Evolutionary conservation across 2,113 vertebrate species (phyloP).

Genomic region (Galeopterus variegatus): DNA sequence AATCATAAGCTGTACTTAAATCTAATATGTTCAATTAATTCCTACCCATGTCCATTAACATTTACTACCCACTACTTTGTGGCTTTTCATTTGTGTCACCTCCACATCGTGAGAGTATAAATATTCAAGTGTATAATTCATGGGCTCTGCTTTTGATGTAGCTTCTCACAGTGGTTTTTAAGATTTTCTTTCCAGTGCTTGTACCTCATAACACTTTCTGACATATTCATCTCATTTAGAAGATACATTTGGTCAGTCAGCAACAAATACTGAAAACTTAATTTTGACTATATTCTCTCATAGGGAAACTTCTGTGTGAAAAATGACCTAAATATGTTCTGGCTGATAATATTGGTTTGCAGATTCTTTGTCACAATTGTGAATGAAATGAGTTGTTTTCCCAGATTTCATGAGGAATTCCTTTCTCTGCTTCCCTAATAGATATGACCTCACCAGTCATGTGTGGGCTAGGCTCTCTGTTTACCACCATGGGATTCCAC

Average conservation of each 20-base stretch:
- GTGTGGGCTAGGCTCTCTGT: background rate
- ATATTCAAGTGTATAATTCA: constrained; percentile 11
- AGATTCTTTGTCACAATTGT: constrained; percentile 24
- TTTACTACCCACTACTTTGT: background rate
- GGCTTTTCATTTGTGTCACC: constrained; percentile 4
- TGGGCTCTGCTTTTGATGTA: constrained; percentile 17
- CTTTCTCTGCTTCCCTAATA: background rate
- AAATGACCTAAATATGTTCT: background rate
- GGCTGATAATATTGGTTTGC: constrained; percentile 10
- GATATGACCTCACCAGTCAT: background rate
- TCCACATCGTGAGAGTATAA: background rate
- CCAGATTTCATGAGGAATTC: background rate
- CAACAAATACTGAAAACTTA: constrained; percentile 51
- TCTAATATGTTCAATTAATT: constrained; percentile 43
- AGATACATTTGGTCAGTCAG: constrained; percentile 32
- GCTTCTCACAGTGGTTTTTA: background rate
- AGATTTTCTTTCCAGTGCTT: constrained; percentile 47
- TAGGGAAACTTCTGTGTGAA: constrained; percentile 47
- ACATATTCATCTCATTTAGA: constrained; percentile 56
- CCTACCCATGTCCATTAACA: background rate
- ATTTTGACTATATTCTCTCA: background rate
- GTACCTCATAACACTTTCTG: background rate
- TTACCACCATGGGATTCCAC: background rate
- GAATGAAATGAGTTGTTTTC: constrained; percentile 46
- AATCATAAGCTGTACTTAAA: background rate